Conservation (phyloP, 1,140 invertebrate species). For the Leptonema lineaticorne region DNA sequence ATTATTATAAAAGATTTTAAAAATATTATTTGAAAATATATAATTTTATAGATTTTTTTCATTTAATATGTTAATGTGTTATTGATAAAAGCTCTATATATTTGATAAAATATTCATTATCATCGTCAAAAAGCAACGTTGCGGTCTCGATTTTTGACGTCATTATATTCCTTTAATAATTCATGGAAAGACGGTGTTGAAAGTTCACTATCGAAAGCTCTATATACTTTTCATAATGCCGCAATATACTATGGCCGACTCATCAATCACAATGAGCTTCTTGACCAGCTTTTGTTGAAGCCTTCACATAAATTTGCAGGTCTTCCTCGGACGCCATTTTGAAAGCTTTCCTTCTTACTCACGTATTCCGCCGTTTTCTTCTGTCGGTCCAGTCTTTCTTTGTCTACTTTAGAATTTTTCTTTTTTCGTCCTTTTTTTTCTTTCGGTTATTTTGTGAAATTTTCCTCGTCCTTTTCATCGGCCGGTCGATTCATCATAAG, state of each 20-base stretch:
- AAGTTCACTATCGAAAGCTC: not conserved
- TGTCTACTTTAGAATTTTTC: too few relatives aligned
- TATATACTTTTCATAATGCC: too few relatives aligned
- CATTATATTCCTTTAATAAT: conserved; percentile 6
- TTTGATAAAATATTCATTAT: too few relatives aligned
- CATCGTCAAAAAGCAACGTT: too few relatives aligned
- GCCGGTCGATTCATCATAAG: not conserved
- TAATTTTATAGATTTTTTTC: too few relatives aligned
- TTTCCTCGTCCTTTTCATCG: not conserved
- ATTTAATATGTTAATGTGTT: too few relatives aligned
- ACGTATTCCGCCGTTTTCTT: not conserved
- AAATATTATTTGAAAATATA: too few relatives aligned
- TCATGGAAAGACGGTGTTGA: not conserved
- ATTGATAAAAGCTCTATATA: too few relatives aligned
- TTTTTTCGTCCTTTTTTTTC: not conserved
- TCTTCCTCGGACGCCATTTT: not conserved
- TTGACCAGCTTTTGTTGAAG: not conserved
- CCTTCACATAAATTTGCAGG: not conserved
- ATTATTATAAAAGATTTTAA: too few relatives aligned
- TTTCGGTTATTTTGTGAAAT: not conserved
- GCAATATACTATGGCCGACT: not conserved
- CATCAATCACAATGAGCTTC: conserved; percentile 17
- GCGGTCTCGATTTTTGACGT: too few relatives aligned
- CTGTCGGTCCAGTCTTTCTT: too few relatives aligned
- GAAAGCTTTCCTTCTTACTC: not conserved